phyloP scores from a whole-genome alignment of 1,140 invertebrate species.

The Uloborus diversus region DNA sequence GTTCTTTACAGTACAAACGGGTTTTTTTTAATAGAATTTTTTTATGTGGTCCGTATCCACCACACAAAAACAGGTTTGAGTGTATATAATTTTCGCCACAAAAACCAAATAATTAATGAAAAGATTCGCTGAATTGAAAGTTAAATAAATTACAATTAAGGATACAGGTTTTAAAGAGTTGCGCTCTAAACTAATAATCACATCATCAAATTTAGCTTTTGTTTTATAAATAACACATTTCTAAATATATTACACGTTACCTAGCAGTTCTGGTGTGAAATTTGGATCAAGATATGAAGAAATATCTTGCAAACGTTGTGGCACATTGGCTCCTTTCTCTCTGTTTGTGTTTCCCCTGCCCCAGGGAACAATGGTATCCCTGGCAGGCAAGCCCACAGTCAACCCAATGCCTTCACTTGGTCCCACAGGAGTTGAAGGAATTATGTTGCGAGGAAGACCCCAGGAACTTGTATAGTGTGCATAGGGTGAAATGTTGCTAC shows the following conservation, averaged over 20 bases:
- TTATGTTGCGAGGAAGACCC: constrained; percentile 38
- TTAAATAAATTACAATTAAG: no score
- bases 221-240: no score
- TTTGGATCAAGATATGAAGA: constrained; percentile 47
- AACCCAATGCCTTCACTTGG: constrained; percentile 24
- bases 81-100: no score
- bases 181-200: no score
- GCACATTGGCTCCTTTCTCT: constrained; percentile 24
- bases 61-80: no score
- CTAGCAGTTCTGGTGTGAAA: constrained; percentile 46
- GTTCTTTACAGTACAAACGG: no score
- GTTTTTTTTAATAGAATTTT: no score
- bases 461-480: constrained; percentile 41
- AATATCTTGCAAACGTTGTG: constrained; percentile 43
- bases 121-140: no score
- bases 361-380: constrained; percentile 45
- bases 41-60: no score
- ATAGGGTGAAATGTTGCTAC: constrained; percentile 38
- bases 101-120: no score
- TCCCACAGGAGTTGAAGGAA: constrained; percentile 48
- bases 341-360: constrained; percentile 23
- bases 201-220: no score
- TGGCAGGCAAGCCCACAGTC: constrained; percentile 14
- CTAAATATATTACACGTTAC: constrained; percentile 7
- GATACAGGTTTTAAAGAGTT: no score